Percentiles rank a stretch among this genome's conserved stretches.
These are phyloP conservation scores for Hyppa rectilinea DNA, from an alignment of 2,888 invertebrate species.

Conservation along the genomic window DNA sequence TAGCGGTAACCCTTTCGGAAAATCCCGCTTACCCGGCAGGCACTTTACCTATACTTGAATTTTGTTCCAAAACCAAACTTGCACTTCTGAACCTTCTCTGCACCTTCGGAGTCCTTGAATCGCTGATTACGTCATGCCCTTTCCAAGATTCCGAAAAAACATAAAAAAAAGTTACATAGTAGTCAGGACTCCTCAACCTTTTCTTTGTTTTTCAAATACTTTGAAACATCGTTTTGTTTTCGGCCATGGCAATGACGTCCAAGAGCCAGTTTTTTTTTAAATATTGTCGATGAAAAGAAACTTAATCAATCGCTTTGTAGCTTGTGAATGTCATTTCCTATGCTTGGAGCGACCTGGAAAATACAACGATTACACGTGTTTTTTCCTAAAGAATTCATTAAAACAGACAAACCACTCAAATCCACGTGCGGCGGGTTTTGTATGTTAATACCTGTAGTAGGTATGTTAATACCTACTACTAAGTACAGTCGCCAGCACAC, in stretches of 20 bases:
- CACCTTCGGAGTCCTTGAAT: constrained; percentile 60
- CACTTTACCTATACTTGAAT: too few species aligned
- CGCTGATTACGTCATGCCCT: constrained; percentile 66
- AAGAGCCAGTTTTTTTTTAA: neutral
- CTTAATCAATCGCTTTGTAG: neutral
- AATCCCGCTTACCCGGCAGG: too few species aligned
- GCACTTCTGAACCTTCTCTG: constrained; percentile 36
- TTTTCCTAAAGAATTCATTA: constrained; percentile 4
- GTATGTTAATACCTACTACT: too few species aligned
- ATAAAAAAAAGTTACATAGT: constrained; percentile 38
- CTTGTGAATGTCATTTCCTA: neutral
- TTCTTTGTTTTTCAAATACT: constrained; percentile 15
- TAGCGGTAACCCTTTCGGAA: too few species aligned
- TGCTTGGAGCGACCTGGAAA: neutral
- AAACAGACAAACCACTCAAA: neutral
- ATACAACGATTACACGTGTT: neutral
- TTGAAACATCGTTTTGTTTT: neutral
- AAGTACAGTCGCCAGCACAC: too few species aligned
- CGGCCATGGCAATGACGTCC: neutral
- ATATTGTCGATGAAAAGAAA: neutral
- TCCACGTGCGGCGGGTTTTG: constrained; percentile 26
- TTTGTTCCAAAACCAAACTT: constrained; percentile 11
- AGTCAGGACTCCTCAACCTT: constrained; percentile 51
- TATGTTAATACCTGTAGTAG: neutral
- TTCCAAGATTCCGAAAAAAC: constrained; percentile 53